phyloP scores from a whole-genome alignment of 1,140 invertebrate genomes.

The Zaprionus ghesquierei region DNA sequence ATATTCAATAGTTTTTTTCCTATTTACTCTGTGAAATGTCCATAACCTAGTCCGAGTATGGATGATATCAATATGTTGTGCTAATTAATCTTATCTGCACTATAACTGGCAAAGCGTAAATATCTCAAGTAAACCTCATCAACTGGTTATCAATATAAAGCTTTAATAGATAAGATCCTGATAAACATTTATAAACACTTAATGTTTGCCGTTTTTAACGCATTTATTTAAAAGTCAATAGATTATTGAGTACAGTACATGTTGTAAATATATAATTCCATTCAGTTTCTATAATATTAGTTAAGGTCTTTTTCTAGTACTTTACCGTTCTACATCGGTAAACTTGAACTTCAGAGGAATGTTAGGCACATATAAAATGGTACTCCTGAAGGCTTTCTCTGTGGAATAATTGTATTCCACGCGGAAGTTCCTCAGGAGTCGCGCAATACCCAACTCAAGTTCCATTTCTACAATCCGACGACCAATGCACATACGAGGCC shows the following conservation, averaged over 20 bases:
- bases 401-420: slow-evolving; percentile 83
- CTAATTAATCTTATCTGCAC: not conserved
- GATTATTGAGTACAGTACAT: not conserved
- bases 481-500: slow-evolving; percentile 84
- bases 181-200: not conserved
- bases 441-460: slow-evolving; percentile 86
- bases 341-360: slow-evolving; percentile 78
- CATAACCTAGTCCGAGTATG: not conserved
- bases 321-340: slow-evolving; percentile 52
- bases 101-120: not conserved
- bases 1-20: not conserved
- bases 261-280: not conserved
- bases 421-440: slow-evolving; percentile 85
- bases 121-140: not conserved
- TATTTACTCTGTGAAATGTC: not conserved
- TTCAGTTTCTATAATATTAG: not conserved
- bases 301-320: not conserved
- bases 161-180: not conserved
- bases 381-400: slow-evolving; percentile 52
- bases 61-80: not conserved
- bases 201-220: not conserved
- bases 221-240: not conserved
- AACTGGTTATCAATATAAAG: not conserved
- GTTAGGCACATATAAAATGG: slow-evolving; percentile 67
- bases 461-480: slow-evolving; percentile 89